Base-by-base conservation (phyloP, 2,797 vertebrate genomes). In the Babyrousa celebensis region DNA sequence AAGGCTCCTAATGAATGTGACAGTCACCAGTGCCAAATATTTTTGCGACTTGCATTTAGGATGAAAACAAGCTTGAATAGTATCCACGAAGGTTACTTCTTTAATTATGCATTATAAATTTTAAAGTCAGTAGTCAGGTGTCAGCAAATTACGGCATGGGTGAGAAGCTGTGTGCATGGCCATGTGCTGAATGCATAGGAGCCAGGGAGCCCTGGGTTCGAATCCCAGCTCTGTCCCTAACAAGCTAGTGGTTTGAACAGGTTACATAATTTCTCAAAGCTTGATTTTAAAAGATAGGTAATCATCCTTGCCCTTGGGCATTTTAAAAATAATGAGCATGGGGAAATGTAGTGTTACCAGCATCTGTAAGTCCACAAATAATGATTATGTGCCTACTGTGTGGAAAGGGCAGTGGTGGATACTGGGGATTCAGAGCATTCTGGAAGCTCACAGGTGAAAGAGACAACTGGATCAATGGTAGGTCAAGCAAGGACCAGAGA, bases 1-100 rank as follows among this genome's bases (percentile, higher is more conserved):
- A 91, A 93, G 95, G 85, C 65, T 89, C 97, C 85, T 97, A 96
- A 97, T 96, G 97, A 97, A 96, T 96, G 89, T 89, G 79, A 96
- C 78, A 89, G 84, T 77, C 80, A 72, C 60, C 62, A 11, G 56
- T 95, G 97, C 97, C 97, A 98, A 96, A 92, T 75, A 88, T 84
- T 83, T 83, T 94, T 88, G 95, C 78, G 92, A 91, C 95, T 96
- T 86, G 85, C 85, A 92, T 91, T 95, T 77, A 80, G 52, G 96
- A 97, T 96, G 91, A 96, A 97, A 96, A 97, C 94, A 91, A 95
- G 91, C 82, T 91, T 85, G 78, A 98, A 94, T 72, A 74, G 79
- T 52, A 82, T 6, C 60, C 91, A 94, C 95, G 89, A 96, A 97
- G 92, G 88, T 78, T 88, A 85, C 85, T 88, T 85, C 94, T 96